Conservation (phyloP, 2,888 invertebrate species). For the Hydrotaea diabolus region DNA sequence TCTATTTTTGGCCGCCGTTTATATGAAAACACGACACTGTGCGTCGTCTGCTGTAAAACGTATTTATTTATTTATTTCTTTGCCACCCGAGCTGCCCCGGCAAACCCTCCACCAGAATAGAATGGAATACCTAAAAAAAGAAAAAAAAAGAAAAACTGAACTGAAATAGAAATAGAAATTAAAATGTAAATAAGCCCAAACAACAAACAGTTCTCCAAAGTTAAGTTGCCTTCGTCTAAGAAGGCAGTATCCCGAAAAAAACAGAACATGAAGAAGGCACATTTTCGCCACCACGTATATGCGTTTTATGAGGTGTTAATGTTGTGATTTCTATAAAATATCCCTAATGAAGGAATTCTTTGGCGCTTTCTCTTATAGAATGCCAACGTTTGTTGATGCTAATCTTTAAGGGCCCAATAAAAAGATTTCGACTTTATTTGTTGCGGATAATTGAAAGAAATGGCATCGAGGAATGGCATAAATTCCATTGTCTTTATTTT, state of each 20-base stretch:
- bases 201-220: background rate
- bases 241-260: background rate
- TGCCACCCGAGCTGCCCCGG: background rate
- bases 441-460: background rate
- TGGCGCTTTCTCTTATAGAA: background rate
- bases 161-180: constrained; percentile 42
- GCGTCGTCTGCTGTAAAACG: constrained; percentile 37
- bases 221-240: background rate
- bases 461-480: background rate
- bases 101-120: too few species aligned
- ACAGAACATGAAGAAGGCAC: constrained; percentile 14
- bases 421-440: background rate
- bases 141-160: constrained; percentile 20
- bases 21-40: too few species aligned
- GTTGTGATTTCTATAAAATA: constrained; percentile 45
- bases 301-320: constrained; percentile 55
- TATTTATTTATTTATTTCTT: constrained; percentile 38
- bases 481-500: too few species aligned
- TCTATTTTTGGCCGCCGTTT: too few species aligned
- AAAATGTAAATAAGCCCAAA: constrained; percentile 40
- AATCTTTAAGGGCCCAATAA: constrained; percentile 20
- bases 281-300: constrained; percentile 17
- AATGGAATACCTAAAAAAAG: constrained; percentile 7
- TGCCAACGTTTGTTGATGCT: background rate
- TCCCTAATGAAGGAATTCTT: background rate